Evolutionary conservation across 30 jellyfish, hydroid and myxozoan species (phyloP).

Genomic region (Aurelia aurita): DNA sequence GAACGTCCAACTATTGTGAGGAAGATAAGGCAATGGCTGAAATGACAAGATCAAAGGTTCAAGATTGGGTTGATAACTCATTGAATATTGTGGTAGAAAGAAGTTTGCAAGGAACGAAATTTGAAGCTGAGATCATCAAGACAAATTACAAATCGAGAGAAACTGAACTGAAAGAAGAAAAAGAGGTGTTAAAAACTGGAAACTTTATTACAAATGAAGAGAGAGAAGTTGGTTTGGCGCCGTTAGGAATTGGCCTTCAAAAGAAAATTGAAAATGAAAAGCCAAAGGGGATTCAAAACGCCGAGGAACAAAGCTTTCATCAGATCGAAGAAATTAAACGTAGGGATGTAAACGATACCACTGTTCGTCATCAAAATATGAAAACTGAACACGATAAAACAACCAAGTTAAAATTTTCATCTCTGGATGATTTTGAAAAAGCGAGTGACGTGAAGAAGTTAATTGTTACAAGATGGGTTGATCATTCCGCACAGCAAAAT

Average conservation of each 20-base stretch:
- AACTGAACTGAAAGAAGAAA: not conserved
- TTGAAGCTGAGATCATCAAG: not conserved
- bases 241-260: no score
- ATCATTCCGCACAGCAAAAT: conserved; percentile 42
- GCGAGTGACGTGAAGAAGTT: conserved; percentile 61
- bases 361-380: not conserved
- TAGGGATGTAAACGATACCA: not conserved
- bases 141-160: not conserved
- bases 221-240: not conserved
- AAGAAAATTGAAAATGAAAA: not conserved
- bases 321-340: not conserved
- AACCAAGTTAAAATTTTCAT: conserved; percentile 2
- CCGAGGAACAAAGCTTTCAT: not conserved
- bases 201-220: not conserved
- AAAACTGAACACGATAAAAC: not conserved
- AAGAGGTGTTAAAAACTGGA: not conserved
- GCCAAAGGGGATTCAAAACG: not conserved
- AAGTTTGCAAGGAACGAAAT: not conserved
- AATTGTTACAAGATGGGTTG: conserved; percentile 78
- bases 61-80: conserved; percentile 69
- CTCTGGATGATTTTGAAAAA: conserved; percentile 42
- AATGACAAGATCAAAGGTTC: conserved; percentile 47
- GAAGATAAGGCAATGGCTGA: conserved; percentile 3
- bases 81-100: not conserved
- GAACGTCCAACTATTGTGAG: not conserved